Evolutionary conservation across 2,888 invertebrate species (phyloP), one percentile per base, ranked within the genome.

Genomic region (Diaprepes abbreviatus): DNA sequence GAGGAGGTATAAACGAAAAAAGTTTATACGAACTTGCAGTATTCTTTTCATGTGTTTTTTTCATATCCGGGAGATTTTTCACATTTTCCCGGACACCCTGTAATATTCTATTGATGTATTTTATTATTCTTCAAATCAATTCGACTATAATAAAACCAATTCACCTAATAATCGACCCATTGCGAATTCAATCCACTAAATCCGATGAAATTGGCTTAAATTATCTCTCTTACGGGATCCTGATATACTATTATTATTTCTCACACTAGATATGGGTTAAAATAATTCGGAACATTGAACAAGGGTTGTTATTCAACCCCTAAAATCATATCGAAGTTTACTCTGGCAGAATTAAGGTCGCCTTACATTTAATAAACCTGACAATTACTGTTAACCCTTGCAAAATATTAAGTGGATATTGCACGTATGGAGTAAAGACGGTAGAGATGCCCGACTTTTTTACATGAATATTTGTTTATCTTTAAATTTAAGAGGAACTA

Each of bases 131-230:
- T 24, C 4, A 48, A 28, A 17, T 12, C 1, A 28, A 28, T 14
- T 10, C 48, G 9, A 50, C 28, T 1, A 19, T 50, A 28, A 12
- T 45, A 21, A 21, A 9, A 21, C 3, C 48, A 28, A 12, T 28
- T 50, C 48, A 48, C 48, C 28, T 50, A 28, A 43, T 64, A 64
- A 43, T 54, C 48, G 6, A 55, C 31, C 48, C 36, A 66, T 66
- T 50, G 58, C 55, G 45, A 58, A 66, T 50, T 50, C 50, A 66
- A 36, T 66, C 58, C 36, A 7, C 21, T 45, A 58, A 50, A 58
- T 66, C 58, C 58, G 50, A 57, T 33, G 48, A 50, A 36, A 50
- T 66, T 58, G 58, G 58, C 48, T 45, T 58, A 66, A 66, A 66
- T 66, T 58, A 66, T 58, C 45, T 66, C 38, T 54, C 58, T 58